A percentile compares a stretch with the other conserved stretches of the same genome.
These are phyloP conservation scores for Zootermopsis nevadensis DNA, from an alignment of 2,888 invertebrate genomes.

Conservation along the genomic window DNA sequence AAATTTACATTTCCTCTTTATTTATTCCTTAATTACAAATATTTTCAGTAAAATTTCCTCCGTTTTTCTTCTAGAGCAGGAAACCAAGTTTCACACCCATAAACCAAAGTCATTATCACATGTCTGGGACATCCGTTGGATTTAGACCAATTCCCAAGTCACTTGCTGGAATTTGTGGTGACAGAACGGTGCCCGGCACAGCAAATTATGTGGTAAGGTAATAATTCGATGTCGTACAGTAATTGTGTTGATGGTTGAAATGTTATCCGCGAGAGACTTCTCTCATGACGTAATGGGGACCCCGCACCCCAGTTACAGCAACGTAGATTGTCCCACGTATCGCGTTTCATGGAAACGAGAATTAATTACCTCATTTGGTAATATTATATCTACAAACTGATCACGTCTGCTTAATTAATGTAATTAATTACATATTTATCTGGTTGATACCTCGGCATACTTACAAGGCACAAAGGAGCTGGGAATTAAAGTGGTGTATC, in stretches of 20 bases:
- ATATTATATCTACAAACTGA: background rate
- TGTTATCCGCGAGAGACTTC: slow-evolving; percentile 6
- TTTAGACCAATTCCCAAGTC: no score
- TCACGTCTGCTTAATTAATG: background rate
- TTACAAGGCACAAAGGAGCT: background rate
- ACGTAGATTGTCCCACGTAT: background rate
- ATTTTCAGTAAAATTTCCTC: no score
- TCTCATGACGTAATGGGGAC: background rate
- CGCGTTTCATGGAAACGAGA: background rate
- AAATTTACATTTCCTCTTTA: no score
- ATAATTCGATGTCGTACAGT: slow-evolving; percentile 1
- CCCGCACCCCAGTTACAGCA: background rate
- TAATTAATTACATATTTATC: background rate
- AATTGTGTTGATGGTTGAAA: slow-evolving; percentile 23
- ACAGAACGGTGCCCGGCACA: background rate
- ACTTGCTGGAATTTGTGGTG: background rate
- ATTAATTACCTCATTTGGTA: slow-evolving; percentile 8
- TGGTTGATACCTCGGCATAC: background rate
- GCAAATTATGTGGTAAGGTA: background rate
- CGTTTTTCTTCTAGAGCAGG: no score
- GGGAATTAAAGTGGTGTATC: background rate
- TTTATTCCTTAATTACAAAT: no score
- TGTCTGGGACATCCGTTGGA: no score
- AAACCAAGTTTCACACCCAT: no score
- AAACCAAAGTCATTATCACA: no score